These are phyloP conservation scores for Ispidina lecontei DNA, from an alignment of 2,797 vertebrate species.

Conservation along the genomic window DNA sequence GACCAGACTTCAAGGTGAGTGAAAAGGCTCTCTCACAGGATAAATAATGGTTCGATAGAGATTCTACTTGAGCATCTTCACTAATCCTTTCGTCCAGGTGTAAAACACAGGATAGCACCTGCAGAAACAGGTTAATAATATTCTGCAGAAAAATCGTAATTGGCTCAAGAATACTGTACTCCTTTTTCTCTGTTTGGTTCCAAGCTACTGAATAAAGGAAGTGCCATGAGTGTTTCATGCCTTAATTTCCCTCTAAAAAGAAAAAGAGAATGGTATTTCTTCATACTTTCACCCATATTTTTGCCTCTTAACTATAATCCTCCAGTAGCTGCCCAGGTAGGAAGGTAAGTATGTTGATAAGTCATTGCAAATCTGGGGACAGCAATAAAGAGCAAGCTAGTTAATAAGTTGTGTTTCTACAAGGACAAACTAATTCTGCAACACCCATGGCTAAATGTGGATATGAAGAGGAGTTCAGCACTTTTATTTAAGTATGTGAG, in stretches of 20 bases:
- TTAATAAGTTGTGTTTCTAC: not conserved
- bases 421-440: not conserved
- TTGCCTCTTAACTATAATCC: not conserved
- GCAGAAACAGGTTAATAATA: not conserved
- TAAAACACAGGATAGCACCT: not conserved
- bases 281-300: not conserved
- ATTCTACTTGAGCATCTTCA: not conserved
- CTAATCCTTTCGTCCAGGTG: not conserved
- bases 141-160: not conserved
- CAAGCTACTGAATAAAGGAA: not conserved
- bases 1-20: not conserved
- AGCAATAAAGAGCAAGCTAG: not conserved
- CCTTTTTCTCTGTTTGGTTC: not conserved
- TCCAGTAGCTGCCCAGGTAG: not conserved
- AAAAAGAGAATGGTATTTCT: not conserved
- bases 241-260: not conserved
- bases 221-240: not conserved
- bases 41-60: not conserved
- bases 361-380: not conserved
- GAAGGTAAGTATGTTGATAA: not conserved
- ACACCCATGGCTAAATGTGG: not conserved
- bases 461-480: not conserved
- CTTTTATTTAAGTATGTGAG: not conserved
- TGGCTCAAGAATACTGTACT: not conserved
- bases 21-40: not conserved